Evolutionary conservation across 2,113 vertebrate genomes (phyloP).

Genomic region (Hymenochirus boettgeri): DNA sequence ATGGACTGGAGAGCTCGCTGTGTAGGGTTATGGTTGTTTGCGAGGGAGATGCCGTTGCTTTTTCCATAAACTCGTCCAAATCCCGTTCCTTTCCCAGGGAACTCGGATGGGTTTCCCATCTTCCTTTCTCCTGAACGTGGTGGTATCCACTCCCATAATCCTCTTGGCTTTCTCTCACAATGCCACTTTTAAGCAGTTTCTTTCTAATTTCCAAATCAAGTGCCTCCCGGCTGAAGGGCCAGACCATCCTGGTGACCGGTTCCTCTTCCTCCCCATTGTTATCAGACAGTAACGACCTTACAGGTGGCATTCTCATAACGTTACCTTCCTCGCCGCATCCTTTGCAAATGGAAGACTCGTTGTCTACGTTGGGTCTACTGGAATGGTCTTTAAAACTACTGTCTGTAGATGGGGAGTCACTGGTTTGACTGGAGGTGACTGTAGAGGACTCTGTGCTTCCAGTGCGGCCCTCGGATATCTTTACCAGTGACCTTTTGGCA

Average conservation of each 20-base stretch:
- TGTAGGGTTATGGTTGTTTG: conserved; percentile 19
- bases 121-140: conserved; percentile 6
- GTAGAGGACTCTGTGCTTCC: background rate
- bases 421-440: background rate
- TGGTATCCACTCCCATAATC: conserved; percentile 68
- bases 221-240: conserved; percentile 36
- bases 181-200: background rate
- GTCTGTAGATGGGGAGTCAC: conserved; percentile 46
- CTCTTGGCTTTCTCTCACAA: conserved; percentile 57
- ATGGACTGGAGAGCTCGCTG: conserved; percentile 28
- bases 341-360: conserved; percentile 49
- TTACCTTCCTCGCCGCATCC: conserved; percentile 49
- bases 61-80: conserved; percentile 34
- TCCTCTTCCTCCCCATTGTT: conserved; percentile 19
- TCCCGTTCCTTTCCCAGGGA: conserved; percentile 45
- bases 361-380: conserved; percentile 47
- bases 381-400: conserved; percentile 44
- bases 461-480: background rate
- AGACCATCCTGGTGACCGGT: conserved; percentile 45
- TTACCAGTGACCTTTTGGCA: background rate
- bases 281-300: background rate
- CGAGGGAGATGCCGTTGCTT: conserved; percentile 21
- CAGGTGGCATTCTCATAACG: conserved; percentile 24
- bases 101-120: background rate
- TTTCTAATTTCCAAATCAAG: conserved; percentile 50